A percentile compares a stretch with the other conserved stretches of the same genome.
Conservation (phyloP, 1,140 invertebrate species). For the Lethrus apterus region DNA sequence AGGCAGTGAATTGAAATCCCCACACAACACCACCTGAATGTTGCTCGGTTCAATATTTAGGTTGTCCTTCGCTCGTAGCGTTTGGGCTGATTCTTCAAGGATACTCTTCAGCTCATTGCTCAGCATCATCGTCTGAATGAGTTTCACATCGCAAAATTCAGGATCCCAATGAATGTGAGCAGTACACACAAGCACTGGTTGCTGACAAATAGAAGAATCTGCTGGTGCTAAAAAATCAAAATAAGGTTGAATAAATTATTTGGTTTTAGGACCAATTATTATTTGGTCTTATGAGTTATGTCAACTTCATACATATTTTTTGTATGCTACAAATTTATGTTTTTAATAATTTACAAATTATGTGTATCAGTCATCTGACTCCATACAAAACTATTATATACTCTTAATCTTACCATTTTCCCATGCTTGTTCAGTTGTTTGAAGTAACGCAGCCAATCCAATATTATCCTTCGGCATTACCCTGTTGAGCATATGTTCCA, state of each 20-base stretch:
- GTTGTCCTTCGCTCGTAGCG: conserved; percentile 41
- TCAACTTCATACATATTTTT: too few relatives aligned
- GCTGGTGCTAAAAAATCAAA: conserved; percentile 53
- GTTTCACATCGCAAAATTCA: conserved; percentile 99
- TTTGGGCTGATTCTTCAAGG: conserved; percentile 68
- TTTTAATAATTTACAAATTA: too few relatives aligned
- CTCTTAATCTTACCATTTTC: conserved; percentile 80
- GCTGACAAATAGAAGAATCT: conserved; percentile 67
- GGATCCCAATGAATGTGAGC: conserved; percentile 99
- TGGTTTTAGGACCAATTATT: too few relatives aligned
- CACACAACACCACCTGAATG: conserved; percentile 83
- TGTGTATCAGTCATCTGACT: too few relatives aligned
- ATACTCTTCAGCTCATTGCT: conserved; percentile 85
- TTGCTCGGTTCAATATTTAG: conserved; percentile 59
- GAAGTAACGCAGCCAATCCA: conserved; percentile 86
- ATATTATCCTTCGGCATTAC: conserved; percentile 99
- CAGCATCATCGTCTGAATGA: conserved; percentile 99
- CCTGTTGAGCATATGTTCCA: conserved; percentile 96
- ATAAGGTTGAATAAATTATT: too few relatives aligned
- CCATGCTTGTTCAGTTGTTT: conserved; percentile 91
- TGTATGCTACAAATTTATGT: too few relatives aligned
- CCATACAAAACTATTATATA: too few relatives aligned
- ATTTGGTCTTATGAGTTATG: too few relatives aligned
- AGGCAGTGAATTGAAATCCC: conserved; percentile 97
- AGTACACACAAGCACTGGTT: conserved; percentile 90